A percentile compares a stretch with the other conserved stretches of the same genome.
phyloP scores from a whole-genome alignment of 2,797 vertebrate genomes.

The Mormyrus hasselquistii region DNA sequence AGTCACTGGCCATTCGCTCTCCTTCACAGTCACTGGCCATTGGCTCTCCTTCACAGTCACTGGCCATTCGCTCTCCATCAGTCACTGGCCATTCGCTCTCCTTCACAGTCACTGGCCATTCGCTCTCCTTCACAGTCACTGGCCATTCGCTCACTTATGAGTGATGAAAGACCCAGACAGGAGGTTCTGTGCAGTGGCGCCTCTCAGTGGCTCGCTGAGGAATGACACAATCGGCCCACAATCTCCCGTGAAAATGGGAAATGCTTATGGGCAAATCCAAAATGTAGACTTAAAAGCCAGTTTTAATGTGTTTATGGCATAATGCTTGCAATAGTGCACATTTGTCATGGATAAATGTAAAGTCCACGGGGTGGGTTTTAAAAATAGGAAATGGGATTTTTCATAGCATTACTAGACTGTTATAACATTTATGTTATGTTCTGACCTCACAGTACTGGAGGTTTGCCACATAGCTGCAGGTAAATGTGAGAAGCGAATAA shows the following conservation, averaged over 20 bases:
- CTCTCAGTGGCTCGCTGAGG: not conserved
- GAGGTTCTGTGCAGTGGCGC: not conserved
- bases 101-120: too few species aligned
- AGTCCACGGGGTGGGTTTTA: not conserved
- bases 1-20: too few species aligned
- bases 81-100: too few species aligned
- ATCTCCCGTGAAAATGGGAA: not conserved
- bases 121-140: too few species aligned
- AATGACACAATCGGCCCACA: not conserved
- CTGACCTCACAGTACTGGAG: not conserved
- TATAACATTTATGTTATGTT: not conserved
- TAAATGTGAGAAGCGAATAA: not conserved
- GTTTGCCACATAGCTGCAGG: not conserved
- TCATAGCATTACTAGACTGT: not conserved
- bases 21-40: too few species aligned
- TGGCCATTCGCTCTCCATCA: not conserved
- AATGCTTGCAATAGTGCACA: not conserved
- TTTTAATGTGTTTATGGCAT: not conserved
- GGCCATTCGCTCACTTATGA: not conserved
- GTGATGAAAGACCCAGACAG: not conserved
- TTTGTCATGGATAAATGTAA: not conserved
- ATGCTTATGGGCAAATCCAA: not conserved
- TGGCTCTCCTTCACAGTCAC: too few species aligned
- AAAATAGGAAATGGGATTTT: not conserved
- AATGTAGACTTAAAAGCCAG: not conserved